Evolutionary conservation across 1,140 invertebrate genomes (phyloP).

Genomic region (Hestina assimilis): DNA sequence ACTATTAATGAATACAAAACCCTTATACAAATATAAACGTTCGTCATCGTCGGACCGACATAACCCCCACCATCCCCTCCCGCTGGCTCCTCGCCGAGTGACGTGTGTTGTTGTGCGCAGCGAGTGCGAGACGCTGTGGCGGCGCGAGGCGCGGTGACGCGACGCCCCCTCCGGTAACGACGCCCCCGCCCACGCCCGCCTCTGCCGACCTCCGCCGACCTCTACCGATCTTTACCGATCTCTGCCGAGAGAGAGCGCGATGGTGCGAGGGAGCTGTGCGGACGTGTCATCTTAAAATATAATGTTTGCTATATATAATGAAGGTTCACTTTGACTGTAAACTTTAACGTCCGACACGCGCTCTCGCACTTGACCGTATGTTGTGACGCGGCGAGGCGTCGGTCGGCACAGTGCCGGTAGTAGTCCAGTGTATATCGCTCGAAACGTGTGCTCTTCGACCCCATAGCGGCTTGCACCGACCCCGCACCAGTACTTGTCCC

Average conservation of each 20-base stretch:
- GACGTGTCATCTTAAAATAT: too few relatives aligned
- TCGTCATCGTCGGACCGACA: too few relatives aligned
- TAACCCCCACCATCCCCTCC: neutral
- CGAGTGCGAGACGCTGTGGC: conserved; percentile 61
- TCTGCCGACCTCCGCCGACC: too few relatives aligned
- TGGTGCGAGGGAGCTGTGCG: too few relatives aligned
- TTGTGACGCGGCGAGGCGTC: neutral
- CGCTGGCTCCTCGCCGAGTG: neutral
- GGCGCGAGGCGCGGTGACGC: conserved; percentile 45
- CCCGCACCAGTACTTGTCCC: conserved; percentile 10
- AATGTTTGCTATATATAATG: too few relatives aligned
- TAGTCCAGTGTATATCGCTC: conserved; percentile 17
- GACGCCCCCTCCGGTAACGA: conserved; percentile 43
- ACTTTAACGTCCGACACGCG: neutral
- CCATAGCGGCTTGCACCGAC: conserved; percentile 43
- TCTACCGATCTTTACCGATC: too few relatives aligned
- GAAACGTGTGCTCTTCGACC: conserved; percentile 55
- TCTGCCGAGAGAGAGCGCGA: too few relatives aligned
- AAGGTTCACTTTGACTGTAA: neutral
- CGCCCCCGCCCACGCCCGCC: too few relatives aligned
- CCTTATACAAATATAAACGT: too few relatives aligned
- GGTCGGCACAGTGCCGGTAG: neutral
- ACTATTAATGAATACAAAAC: too few relatives aligned
- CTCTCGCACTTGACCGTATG: neutral
- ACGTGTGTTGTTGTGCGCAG: conserved; percentile 49